Percentiles rank a stretch among this genome's conserved stretches.
phyloP scores from a whole-genome alignment of 1,140 invertebrate species.

The Drosophila murphyi region DNA sequence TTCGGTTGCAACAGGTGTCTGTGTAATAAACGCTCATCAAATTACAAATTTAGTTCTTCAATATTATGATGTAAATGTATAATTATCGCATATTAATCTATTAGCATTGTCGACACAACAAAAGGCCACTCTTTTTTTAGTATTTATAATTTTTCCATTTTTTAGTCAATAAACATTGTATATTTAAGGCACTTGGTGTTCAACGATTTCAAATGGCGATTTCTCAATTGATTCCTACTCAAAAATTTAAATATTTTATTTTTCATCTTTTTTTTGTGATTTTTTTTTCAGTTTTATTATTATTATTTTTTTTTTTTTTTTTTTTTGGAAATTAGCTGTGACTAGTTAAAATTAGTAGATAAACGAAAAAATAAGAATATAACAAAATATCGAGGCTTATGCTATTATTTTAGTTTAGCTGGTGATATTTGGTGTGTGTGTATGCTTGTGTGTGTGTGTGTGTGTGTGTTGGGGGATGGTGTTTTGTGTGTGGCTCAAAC shows the following conservation, averaged over 20 bases:
- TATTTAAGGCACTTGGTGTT: slow-evolving; percentile 73
- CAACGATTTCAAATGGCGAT: slow-evolving; percentile 48
- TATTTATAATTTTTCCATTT: slow-evolving; percentile 22
- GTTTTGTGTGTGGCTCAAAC: slow-evolving; percentile 50
- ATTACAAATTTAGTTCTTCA: slow-evolving; percentile 53
- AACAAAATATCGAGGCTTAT: slow-evolving; percentile 52
- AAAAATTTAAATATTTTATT: slow-evolving; percentile 10
- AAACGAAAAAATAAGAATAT: slow-evolving; percentile 66
- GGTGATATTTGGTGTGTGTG: slow-evolving; percentile 50
- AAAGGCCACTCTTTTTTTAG: slow-evolving; percentile 48
- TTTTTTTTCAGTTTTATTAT: slow-evolving; percentile 33
- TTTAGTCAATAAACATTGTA: slow-evolving; percentile 62
- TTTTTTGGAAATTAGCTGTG: slow-evolving; percentile 81
- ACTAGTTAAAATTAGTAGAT: slow-evolving; percentile 82
- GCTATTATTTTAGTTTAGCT: slow-evolving; percentile 40
- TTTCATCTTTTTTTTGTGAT: slow-evolving; percentile 15
- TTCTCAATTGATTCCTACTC: not conserved
- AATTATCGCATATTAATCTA: slow-evolving; percentile 35
- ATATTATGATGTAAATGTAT: slow-evolving; percentile 40
- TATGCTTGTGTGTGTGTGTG: slow-evolving; percentile 38
- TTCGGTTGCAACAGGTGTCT: slow-evolving; percentile 77
- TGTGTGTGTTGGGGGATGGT: slow-evolving; percentile 7
- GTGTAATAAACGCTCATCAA: slow-evolving; percentile 71
- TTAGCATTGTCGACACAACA: slow-evolving; percentile 45
- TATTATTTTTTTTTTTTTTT: slow-evolving; percentile 22